Percentiles rank a stretch among this genome's conserved stretches.
Conservation (phyloP, 2,888 invertebrate genomes). For the Agriopis aurantiaria region DNA sequence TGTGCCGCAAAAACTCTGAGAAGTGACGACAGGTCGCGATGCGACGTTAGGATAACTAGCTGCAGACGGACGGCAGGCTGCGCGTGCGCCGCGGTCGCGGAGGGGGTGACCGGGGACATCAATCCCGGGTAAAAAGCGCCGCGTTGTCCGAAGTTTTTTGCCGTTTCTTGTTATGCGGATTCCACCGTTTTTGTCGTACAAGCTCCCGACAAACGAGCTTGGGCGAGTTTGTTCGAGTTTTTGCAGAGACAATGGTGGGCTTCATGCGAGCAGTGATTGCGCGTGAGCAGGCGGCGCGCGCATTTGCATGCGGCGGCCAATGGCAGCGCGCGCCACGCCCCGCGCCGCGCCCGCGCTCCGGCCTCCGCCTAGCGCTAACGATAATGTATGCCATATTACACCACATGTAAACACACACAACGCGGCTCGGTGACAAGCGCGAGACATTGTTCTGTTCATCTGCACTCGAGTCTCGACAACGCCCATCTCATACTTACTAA, state of each 20-base stretch:
- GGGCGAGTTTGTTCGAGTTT: slow-evolving; percentile 57
- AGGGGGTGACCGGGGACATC: slow-evolving; percentile 57
- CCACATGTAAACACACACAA: slow-evolving; percentile 23
- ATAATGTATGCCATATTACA: slow-evolving; percentile 28
- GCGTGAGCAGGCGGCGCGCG: slow-evolving; percentile 68
- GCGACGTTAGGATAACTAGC: slow-evolving; percentile 45
- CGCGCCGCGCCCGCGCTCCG: slow-evolving; percentile 40
- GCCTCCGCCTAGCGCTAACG: slow-evolving; percentile 31
- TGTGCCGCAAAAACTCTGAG: slow-evolving; percentile 37
- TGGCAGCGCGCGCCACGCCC: slow-evolving; percentile 63
- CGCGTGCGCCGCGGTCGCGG: slow-evolving; percentile 31
- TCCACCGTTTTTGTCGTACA: slow-evolving; percentile 73
- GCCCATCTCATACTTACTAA: slow-evolving; percentile 15
- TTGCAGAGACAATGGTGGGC: slow-evolving; percentile 71
- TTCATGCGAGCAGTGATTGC: slow-evolving; percentile 64
- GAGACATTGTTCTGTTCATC: slow-evolving; percentile 34
- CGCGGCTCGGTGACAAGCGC: slow-evolving; percentile 24
- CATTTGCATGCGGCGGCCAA: slow-evolving; percentile 80
- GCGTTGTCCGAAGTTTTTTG: slow-evolving; percentile 69
- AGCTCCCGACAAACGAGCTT: slow-evolving; percentile 73
- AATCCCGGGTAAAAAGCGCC: slow-evolving; percentile 76
- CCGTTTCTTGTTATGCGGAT: slow-evolving; percentile 80
- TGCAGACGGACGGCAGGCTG: slow-evolving; percentile 27
- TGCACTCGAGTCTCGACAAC: slow-evolving; percentile 13
- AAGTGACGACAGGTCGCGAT: slow-evolving; percentile 41